Conservation (phyloP, 64 coral and sea anemone species). For the Anthopleura sola region DNA sequence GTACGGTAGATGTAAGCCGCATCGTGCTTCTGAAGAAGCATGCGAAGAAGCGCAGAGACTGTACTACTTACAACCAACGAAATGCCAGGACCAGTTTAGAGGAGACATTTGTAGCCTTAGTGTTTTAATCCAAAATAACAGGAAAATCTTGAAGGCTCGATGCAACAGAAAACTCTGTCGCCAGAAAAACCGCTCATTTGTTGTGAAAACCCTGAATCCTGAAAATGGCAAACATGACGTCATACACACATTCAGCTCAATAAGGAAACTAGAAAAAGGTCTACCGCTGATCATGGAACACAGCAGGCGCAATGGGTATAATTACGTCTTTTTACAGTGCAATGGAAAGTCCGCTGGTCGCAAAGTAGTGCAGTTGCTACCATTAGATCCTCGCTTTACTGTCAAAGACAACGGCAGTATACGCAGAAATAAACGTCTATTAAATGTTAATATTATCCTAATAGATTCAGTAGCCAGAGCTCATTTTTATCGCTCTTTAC, state of each 20-base stretch:
- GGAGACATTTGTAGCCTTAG: conserved; percentile 30
- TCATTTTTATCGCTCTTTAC: conserved; percentile 76
- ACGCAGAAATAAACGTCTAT: conserved; percentile 30
- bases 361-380: conserved; percentile 42
- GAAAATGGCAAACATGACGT: background rate
- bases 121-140: background rate
- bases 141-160: background rate
- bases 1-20: conserved; percentile 37
- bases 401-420: conserved; percentile 21
- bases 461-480: conserved; percentile 25
- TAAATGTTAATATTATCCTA: conserved; percentile 41
- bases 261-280: conserved; percentile 24
- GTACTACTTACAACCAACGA: conserved; percentile 11
- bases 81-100: background rate
- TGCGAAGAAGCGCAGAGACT: conserved; percentile 13
- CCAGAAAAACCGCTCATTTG: background rate
- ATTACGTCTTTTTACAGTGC: conserved; percentile 69
- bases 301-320: conserved; percentile 36
- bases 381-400: conserved; percentile 48
- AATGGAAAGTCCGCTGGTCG: background rate
- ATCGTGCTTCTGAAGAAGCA: background rate
- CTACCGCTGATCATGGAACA: conserved; percentile 10
- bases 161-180: conserved; percentile 22
- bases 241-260: conserved; percentile 15
- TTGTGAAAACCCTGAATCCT: conserved; percentile 21